A percentile compares a stretch with the other conserved stretches of the same genome.
These are phyloP conservation scores for Rhynchotus rufescens DNA, from an alignment of 2,797 vertebrate genomes.

Conservation along the genomic window DNA sequence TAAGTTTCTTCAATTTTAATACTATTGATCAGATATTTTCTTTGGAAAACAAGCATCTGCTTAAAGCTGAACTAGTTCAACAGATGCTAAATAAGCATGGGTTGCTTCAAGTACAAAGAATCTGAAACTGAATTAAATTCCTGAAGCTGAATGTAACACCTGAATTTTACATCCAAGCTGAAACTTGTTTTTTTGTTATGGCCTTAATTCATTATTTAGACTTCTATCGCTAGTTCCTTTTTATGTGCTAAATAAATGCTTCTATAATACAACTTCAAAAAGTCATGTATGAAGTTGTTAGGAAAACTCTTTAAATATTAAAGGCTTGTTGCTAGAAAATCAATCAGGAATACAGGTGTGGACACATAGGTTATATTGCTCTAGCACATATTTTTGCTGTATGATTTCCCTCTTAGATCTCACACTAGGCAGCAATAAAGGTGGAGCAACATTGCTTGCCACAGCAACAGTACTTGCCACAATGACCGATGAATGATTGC, in stretches of 20 bases:
- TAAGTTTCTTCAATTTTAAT: background rate
- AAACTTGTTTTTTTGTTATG: background rate
- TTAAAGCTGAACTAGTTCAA: constrained; percentile 11
- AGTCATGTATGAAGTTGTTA: background rate
- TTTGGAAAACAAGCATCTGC: background rate
- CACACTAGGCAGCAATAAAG: background rate
- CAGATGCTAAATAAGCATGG: background rate
- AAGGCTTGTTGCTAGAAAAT: background rate
- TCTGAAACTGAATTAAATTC: constrained; percentile 15
- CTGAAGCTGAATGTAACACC: background rate
- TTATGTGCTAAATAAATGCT: background rate
- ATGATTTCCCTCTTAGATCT: background rate
- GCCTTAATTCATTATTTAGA: background rate
- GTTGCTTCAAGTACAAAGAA: background rate
- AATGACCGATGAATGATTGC: constrained; percentile 53
- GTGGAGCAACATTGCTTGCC: background rate
- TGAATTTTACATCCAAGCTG: constrained; percentile 11
- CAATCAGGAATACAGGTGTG: background rate
- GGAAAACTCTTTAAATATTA: background rate
- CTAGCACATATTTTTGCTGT: background rate
- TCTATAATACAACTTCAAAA: background rate
- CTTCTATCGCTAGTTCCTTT: background rate
- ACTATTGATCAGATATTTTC: background rate
- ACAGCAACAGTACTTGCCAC: background rate
- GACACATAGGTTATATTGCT: background rate